Percentiles rank a stretch among this genome's conserved stretches.
Evolutionary conservation across 2,797 vertebrate genomes (phyloP).

Genomic region (Sebastiscus tertius): DNA sequence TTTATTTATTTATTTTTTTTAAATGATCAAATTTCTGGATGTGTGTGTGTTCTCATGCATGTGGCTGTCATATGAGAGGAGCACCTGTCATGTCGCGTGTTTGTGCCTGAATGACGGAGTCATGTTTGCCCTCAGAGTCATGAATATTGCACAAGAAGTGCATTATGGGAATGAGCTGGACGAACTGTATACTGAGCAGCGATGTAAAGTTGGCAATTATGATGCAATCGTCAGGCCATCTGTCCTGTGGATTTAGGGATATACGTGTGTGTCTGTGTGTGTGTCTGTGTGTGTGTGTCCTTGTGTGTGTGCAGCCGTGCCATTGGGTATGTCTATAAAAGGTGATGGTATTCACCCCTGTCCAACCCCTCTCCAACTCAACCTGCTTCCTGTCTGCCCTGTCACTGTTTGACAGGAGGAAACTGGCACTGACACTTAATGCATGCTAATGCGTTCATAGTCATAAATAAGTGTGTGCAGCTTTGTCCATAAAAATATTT

Average conservation of each 20-base stretch:
- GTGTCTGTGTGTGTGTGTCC: not conserved
- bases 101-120: conserved; percentile 24
- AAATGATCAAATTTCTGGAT: not conserved
- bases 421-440: conserved; percentile 52
- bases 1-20: not conserved
- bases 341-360: conserved; percentile 79
- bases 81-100: conserved; percentile 39
- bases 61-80: conserved; percentile 13
- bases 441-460: conserved; percentile 8
- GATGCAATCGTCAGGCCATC: conserved; percentile 42
- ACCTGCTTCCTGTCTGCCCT: conserved; percentile 59
- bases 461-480: conserved; percentile 2
- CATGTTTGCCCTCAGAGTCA: conserved; percentile 37
- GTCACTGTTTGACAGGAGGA: conserved; percentile 64
- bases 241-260: conserved; percentile 50
- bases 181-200: not conserved
- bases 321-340: conserved; percentile 79
- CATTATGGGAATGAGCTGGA: conserved; percentile 42
- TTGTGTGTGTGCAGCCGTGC: conserved; percentile 20
- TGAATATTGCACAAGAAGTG: conserved; percentile 58
- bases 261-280: not conserved
- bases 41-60: conserved; percentile 7
- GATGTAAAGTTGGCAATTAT: conserved; percentile 45
- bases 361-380: conserved; percentile 49
- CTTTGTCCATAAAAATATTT: conserved; percentile 16